Evolutionary conservation across 2,113 vertebrate genomes (phyloP).

Genomic region (Oplegnathus fasciatus): DNA sequence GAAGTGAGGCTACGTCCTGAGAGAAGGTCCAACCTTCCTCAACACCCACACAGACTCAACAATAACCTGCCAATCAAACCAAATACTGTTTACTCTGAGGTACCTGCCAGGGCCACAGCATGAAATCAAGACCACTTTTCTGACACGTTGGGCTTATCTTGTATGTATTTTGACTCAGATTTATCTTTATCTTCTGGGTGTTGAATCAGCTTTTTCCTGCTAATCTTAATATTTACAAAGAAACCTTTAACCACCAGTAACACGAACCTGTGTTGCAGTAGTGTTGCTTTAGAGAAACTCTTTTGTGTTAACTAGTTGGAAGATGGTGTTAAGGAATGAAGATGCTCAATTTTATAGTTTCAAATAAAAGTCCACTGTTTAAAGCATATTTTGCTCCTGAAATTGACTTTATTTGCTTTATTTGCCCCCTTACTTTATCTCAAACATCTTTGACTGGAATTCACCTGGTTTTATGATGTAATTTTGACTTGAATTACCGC

Average conservation of each 20-base stretch:
- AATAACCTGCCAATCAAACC: slow-evolving; percentile 76
- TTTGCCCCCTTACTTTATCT: not conserved
- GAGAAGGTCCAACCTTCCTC: slow-evolving; percentile 72
- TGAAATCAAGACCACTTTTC: slow-evolving; percentile 46
- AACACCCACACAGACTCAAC: slow-evolving; percentile 70
- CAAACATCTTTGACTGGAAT: not conserved
- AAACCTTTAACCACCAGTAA: slow-evolving; percentile 8
- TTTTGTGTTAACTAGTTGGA: not conserved
- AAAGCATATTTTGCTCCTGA: not conserved
- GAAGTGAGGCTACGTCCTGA: slow-evolving; percentile 80
- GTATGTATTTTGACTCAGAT: slow-evolving; percentile 16
- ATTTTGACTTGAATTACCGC: not conserved
- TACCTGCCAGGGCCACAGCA: slow-evolving; percentile 39
- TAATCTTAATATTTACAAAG: slow-evolving; percentile 38
- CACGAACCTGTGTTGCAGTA: not conserved
- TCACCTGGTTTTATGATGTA: not conserved
- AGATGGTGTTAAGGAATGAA: not conserved
- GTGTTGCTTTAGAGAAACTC: not conserved
- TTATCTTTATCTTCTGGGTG: slow-evolving; percentile 40
- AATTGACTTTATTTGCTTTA: not conserved
- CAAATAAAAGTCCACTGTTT: not conserved
- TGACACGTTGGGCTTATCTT: slow-evolving; percentile 27
- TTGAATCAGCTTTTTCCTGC: slow-evolving; percentile 54
- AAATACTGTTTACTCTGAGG: slow-evolving; percentile 47
- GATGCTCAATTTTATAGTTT: not conserved